These are phyloP conservation scores for Protophormia terraenovae DNA, from an alignment of 2,888 invertebrate genomes.

Conservation along the genomic window DNA sequence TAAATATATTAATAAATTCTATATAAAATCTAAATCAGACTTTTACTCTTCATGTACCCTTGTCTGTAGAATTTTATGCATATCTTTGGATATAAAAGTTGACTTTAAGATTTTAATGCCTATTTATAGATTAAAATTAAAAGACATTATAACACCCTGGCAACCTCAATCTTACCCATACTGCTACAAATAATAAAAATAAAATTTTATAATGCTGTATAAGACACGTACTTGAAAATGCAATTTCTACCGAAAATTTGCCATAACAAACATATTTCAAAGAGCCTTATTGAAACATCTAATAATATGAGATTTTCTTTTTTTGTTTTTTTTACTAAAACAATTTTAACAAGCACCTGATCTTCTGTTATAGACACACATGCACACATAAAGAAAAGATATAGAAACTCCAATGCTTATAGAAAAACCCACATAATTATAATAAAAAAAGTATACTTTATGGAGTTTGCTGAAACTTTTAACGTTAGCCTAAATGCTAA, in stretches of 20 bases:
- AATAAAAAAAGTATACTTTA: background rate
- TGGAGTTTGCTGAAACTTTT: background rate
- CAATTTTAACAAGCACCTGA: background rate
- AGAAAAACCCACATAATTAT: background rate
- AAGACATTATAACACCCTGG: background rate
- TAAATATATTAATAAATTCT: no score
- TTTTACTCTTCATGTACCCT: background rate
- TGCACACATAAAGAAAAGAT: background rate
- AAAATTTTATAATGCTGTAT: background rate
- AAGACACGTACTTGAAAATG: background rate
- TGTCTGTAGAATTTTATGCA: background rate
- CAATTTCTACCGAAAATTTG: background rate
- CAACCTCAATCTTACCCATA: background rate
- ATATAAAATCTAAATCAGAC: background rate
- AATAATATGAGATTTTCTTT: background rate
- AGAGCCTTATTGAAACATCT: background rate
- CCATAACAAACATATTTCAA: background rate
- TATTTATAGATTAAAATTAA: background rate
- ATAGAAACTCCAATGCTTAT: background rate
- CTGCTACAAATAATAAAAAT: background rate
- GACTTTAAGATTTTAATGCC: background rate
- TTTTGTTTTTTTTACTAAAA: background rate
- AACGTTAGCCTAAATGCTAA: no score
- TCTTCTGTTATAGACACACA: background rate
- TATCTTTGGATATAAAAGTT: background rate